Conservation (phyloP, 92 coral and sea anemone genomes). For the Palythoa grandis region DNA sequence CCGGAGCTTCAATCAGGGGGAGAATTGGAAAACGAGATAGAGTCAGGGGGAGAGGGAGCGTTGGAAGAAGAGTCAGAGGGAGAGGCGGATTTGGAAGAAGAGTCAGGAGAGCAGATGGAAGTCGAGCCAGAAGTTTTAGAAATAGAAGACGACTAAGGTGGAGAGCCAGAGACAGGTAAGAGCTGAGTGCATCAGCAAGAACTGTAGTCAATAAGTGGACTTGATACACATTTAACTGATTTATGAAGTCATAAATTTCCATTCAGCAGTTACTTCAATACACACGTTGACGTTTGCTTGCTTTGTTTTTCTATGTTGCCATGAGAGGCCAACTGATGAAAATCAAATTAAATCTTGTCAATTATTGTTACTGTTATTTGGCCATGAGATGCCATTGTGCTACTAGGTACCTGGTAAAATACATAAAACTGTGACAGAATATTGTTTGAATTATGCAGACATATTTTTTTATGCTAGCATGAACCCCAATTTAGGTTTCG, state of each 20-base stretch:
- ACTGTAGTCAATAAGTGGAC: no score
- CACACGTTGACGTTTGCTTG: no score
- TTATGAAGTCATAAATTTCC: no score
- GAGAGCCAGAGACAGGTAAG: no score
- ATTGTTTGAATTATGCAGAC: not conserved
- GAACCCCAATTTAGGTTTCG: not conserved
- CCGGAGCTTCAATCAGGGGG: not conserved
- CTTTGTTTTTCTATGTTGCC: no score
- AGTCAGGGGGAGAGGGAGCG: slow-evolving; percentile 19
- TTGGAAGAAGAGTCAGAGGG: not conserved
- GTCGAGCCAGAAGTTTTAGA: no score
- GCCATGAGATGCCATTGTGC: not conserved
- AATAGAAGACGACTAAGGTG: no score
- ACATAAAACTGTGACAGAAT: not conserved
- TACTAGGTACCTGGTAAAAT: not conserved
- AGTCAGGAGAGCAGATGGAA: not conserved
- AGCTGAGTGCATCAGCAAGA: no score
- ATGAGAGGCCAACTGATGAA: not conserved
- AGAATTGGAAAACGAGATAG: slow-evolving; percentile 9
- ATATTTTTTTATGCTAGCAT: not conserved
- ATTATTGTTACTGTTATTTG: not conserved
- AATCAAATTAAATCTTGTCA: not conserved
- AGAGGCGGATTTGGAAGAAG: no score
- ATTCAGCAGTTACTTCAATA: no score
- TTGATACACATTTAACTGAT: no score